Evolutionary conservation across 2,113 vertebrate species (phyloP).

Genomic region (Arizona elegans): DNA sequence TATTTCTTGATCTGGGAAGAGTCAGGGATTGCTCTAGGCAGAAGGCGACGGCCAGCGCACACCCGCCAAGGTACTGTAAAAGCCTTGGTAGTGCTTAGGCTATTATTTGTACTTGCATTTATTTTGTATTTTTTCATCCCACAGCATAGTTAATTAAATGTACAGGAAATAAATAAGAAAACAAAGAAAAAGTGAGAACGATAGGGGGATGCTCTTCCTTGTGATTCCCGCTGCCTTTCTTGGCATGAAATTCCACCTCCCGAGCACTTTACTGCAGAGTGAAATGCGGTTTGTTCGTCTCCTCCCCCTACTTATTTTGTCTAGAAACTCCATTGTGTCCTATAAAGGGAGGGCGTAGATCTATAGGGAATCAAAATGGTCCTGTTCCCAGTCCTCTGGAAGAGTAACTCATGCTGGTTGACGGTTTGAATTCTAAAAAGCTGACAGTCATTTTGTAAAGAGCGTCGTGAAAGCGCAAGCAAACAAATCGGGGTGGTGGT

Average conservation of each 20-base stretch:
- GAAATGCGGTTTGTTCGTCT: not conserved
- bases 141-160: not conserved
- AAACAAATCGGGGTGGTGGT: not conserved
- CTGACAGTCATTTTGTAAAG: not conserved
- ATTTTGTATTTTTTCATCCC: not conserved
- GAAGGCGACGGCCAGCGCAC: not conserved
- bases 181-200: not conserved
- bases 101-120: not conserved
- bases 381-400: not conserved
- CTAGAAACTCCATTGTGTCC: not conserved
- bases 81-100: not conserved
- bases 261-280: not conserved
- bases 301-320: not conserved
- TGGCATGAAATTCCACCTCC: not conserved
- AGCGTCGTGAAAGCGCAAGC: not conserved
- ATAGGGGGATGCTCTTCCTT: not conserved
- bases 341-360: too few species aligned
- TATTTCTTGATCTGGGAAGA: not conserved
- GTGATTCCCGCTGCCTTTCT: not conserved
- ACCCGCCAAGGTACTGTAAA: constrained; percentile 24
- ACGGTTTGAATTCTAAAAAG: not conserved
- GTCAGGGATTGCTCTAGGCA: not conserved
- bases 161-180: not conserved
- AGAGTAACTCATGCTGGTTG: not conserved
- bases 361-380: too few species aligned